Percentiles rank a stretch among this genome's conserved stretches.
Conservation (phyloP, 2,797 vertebrate species). For the Sternarchorhynchus goeldii region DNA sequence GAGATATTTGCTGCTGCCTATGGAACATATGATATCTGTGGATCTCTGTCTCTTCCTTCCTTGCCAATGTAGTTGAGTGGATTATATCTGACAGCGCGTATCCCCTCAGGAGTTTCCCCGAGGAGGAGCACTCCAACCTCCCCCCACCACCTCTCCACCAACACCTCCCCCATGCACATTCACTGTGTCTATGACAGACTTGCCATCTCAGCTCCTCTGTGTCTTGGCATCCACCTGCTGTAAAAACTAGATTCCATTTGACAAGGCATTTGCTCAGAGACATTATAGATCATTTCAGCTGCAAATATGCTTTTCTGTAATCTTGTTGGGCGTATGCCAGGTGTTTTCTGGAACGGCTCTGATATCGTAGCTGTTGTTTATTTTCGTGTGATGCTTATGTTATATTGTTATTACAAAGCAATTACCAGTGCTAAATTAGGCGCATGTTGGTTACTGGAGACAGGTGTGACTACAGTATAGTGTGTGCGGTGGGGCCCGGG, state of each 20-base stretch:
- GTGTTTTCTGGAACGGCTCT: not conserved
- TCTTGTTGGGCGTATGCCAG: not conserved
- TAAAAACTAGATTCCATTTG: slow-evolving; percentile 15
- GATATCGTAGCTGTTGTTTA: not conserved
- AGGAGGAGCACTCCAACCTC: slow-evolving; percentile 18
- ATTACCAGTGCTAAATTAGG: not conserved
- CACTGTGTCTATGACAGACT: not conserved
- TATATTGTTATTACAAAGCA: not conserved
- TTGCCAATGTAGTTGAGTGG: slow-evolving; percentile 32
- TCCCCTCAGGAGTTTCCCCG: slow-evolving; percentile 38
- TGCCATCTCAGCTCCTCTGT: not conserved
- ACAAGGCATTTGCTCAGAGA: slow-evolving; percentile 20
- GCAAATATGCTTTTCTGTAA: slow-evolving; percentile 16
- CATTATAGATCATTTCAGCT: slow-evolving; percentile 4
- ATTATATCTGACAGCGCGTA: slow-evolving; percentile 49
- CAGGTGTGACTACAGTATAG: not conserved
- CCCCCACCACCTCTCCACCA: not conserved
- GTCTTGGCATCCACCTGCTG: slow-evolving; percentile 2
- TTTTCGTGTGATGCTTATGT: not conserved
- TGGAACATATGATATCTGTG: slow-evolving; percentile 39
- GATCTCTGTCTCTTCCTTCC: slow-evolving; percentile 8
- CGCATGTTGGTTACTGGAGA: too few relatives aligned
- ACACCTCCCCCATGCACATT: slow-evolving; percentile 9
- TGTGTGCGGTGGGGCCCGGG: not conserved
- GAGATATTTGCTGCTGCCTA: slow-evolving; percentile 21